A percentile compares a stretch with the other conserved stretches of the same genome.
Conservation (phyloP, 1,140 invertebrate genomes). For the Pachypsylla venusta region DNA sequence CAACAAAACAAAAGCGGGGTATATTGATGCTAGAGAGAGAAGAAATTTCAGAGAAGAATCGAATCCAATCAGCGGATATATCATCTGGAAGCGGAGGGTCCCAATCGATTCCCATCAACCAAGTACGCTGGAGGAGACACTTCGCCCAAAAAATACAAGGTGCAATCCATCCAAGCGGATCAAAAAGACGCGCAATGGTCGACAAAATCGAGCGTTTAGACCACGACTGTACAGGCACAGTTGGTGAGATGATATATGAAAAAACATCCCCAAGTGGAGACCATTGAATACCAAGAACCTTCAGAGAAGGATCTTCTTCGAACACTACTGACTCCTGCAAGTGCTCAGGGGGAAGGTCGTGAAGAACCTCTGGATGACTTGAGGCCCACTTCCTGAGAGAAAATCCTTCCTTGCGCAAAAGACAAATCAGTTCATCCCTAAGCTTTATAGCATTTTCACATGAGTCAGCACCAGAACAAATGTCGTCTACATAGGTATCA, state of each 20-base stretch:
- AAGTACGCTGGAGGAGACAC: not conserved
- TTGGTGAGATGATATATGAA: not conserved
- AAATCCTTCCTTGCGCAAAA: not conserved
- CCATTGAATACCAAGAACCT: slow-evolving; percentile 10
- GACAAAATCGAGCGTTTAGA: not conserved
- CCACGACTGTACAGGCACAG: too few species aligned
- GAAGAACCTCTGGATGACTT: not conserved
- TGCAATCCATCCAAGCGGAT: not conserved
- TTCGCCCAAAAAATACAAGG: slow-evolving; percentile 4
- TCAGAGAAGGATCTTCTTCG: not conserved
- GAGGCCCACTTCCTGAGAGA: not conserved
- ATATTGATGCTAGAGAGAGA: not conserved
- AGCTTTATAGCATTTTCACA: too few species aligned
- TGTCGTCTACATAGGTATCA: slow-evolving; percentile 9
- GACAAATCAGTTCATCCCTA: not conserved
- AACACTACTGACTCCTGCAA: not conserved
- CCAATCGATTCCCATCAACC: not conserved
- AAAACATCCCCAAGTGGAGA: not conserved
- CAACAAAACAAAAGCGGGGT: not conserved
- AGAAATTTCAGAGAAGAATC: not conserved
- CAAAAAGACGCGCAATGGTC: not conserved
- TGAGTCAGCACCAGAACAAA: not conserved
- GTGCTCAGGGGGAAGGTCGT: not conserved
- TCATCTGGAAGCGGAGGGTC: not conserved
- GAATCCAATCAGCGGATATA: not conserved